Evolutionary conservation across 2,797 vertebrate genomes (phyloP).

Genomic region (Paramormyrops hopkinsi): DNA sequence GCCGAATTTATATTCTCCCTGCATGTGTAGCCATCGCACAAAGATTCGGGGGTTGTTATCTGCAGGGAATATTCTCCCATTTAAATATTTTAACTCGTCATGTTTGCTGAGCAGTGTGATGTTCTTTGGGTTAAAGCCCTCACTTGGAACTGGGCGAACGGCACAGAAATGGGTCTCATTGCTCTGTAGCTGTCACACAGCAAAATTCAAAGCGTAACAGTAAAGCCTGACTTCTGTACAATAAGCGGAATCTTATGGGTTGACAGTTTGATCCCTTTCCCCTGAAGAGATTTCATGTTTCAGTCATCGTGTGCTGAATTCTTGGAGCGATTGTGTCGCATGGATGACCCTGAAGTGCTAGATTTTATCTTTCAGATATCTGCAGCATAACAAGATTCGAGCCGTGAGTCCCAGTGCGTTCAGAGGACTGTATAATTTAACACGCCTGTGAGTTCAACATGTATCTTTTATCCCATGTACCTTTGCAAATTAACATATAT

Average conservation of each 20-base stretch:
- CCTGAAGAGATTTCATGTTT: not conserved
- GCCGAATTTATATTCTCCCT: not conserved
- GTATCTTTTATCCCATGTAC: too few relatives aligned
- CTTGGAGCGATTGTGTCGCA: not conserved
- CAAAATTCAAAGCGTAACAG: not conserved
- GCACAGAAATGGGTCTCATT: not conserved
- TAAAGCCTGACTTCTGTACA: not conserved
- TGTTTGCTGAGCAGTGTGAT: not conserved
- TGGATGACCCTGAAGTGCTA: not conserved
- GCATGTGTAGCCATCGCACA: not conserved
- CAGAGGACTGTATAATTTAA: conserved; percentile 79
- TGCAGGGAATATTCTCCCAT: not conserved
- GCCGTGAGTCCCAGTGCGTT: conserved; percentile 74
- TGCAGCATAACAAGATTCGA: conserved; percentile 83
- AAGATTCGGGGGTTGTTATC: not conserved
- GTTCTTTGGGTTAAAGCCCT: not conserved
- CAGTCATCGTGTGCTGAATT: not conserved
- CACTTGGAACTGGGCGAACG: not conserved
- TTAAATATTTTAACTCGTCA: not conserved
- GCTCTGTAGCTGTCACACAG: not conserved
- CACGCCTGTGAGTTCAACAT: conserved; percentile 77
- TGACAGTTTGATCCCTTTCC: not conserved
- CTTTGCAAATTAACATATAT: too few relatives aligned
- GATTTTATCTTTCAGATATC: conserved; percentile 61
- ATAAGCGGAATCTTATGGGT: not conserved